Conservation (phyloP, 30 jellyfish, hydroid and myxozoan genomes). For the Aurelia aurita complex sp. Pacific region DNA sequence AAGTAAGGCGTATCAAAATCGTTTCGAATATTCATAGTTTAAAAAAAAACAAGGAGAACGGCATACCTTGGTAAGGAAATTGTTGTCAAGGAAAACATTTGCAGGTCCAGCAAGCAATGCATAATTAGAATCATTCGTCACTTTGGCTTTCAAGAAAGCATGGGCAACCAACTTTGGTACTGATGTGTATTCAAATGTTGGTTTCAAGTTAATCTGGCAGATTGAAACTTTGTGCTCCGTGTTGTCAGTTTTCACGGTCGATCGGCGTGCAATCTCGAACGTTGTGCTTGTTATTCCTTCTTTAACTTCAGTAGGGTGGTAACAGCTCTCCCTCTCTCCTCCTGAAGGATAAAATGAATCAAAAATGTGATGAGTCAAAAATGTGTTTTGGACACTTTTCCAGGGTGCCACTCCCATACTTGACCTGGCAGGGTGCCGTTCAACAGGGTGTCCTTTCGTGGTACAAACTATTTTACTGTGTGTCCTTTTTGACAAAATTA, state of each 20-base stretch:
- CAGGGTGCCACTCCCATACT: too few species aligned
- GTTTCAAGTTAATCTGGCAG: conserved; percentile 74
- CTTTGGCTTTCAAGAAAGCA: conserved; percentile 86
- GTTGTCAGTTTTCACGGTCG: conserved; percentile 79
- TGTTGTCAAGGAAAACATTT: conserved; percentile 87
- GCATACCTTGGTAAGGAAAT: conserved; percentile 88
- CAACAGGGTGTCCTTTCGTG: too few species aligned
- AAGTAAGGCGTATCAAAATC: neutral
- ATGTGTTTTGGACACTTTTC: too few species aligned
- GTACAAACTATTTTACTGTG: too few species aligned
- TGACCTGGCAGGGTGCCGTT: too few species aligned
- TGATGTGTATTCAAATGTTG: conserved; percentile 77
- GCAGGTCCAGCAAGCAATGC: conserved; percentile 96
- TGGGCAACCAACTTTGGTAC: conserved; percentile 89
- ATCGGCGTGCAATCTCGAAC: conserved; percentile 78
- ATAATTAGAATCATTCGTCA: conserved; percentile 79
- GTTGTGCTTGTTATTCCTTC: conserved; percentile 91
- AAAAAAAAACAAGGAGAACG: neutral
- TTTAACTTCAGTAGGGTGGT: too few species aligned
- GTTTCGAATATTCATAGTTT: neutral
- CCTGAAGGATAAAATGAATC: too few species aligned
- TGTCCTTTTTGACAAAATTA: too few species aligned
- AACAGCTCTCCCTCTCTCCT: too few species aligned
- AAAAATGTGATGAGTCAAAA: too few species aligned
- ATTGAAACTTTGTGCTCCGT: conserved; percentile 88